Base-by-base conservation (phyloP, 2,113 vertebrate genomes). In the Xenopus laevis region DNA sequence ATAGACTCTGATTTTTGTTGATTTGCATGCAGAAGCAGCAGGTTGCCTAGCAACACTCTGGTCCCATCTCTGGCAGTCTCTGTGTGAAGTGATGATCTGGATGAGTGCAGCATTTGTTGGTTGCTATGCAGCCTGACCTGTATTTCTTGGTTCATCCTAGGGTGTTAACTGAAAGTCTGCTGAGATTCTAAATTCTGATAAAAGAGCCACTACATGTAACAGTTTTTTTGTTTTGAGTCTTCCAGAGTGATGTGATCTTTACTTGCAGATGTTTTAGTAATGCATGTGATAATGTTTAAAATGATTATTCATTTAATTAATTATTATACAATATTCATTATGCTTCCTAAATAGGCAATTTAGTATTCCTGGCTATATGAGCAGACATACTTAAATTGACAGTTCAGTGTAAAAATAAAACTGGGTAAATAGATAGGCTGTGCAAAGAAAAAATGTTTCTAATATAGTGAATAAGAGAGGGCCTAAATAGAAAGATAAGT, bases 21-120 rank as follows among this genome's bases (percentile, higher is more conserved):
- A 20, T 60, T 66, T 33, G 18, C 65, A 53, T 76, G 55, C 65
- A 62, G 23, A 59, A 68, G 46, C 23, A 69, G 59, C n/a, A 45
- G 58, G 66, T 76, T 76, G 58, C 73, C 45, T 69, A 63, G 66
- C 46, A 69, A 76, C 73, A 0, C 17, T 15, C 7, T 27, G 15
- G 27, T 61, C 73, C 61, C 66, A 52, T 23, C 23, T 53, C 59
- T 45, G 33, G 65, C 68, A 55, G 23, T 18, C 59, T 62, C 23
- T 33, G 23, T 67, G 50, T 62, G 66, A 76, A 74, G 21, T 60
- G 64, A 67, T 69, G 33, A 46, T 44, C 66, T 1, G 46, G 66
- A 20, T 60, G 65, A 62, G 47, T 6, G 11, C 27, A 13, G 45
- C 44, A 45, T 76, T 76, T 62, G 69, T 45, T 68, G 66, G 73